Conservation (phyloP, 2,888 invertebrate species). For the Ennomos quercinarius region DNA sequence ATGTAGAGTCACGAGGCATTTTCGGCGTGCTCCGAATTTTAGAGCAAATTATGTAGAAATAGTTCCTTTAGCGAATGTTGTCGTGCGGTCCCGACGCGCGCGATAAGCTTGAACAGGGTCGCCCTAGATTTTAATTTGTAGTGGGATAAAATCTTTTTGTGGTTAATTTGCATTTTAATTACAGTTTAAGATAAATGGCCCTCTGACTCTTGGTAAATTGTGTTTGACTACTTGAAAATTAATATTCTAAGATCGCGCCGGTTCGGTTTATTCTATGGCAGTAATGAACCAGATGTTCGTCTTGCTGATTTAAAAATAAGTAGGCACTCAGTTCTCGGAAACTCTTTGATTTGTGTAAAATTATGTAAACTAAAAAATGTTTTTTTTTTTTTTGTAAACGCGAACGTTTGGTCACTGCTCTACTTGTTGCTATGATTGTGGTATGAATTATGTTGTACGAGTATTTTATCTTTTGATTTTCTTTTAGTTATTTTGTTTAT, state of each 20-base stretch:
- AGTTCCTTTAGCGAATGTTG: slow-evolving; percentile 66
- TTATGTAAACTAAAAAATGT: neutral
- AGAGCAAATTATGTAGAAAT: slow-evolving; percentile 70
- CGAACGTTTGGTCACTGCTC: too few relatives aligned
- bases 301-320: neutral
- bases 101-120: slow-evolving; percentile 43
- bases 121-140: slow-evolving; percentile 39
- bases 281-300: slow-evolving; percentile 3
- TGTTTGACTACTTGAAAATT: slow-evolving; percentile 30
- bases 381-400: too few relatives aligned
- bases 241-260: slow-evolving; percentile 15
- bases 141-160: slow-evolving; percentile 43
- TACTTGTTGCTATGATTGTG: too few relatives aligned
- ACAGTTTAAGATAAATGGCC: slow-evolving; percentile 28
- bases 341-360: slow-evolving; percentile 4
- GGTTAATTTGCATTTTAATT: slow-evolving; percentile 43
- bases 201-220: slow-evolving; percentile 21
- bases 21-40: slow-evolving; percentile 68
- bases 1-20: slow-evolving; percentile 68
- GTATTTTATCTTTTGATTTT: too few relatives aligned
- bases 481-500: too few relatives aligned
- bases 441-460: too few relatives aligned
- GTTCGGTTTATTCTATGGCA: slow-evolving; percentile 3
- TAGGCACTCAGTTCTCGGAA: neutral
- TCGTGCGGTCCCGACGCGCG: slow-evolving; percentile 43